phyloP scores from a whole-genome alignment of 2,113 vertebrate species.

The Axis porcinus region DNA sequence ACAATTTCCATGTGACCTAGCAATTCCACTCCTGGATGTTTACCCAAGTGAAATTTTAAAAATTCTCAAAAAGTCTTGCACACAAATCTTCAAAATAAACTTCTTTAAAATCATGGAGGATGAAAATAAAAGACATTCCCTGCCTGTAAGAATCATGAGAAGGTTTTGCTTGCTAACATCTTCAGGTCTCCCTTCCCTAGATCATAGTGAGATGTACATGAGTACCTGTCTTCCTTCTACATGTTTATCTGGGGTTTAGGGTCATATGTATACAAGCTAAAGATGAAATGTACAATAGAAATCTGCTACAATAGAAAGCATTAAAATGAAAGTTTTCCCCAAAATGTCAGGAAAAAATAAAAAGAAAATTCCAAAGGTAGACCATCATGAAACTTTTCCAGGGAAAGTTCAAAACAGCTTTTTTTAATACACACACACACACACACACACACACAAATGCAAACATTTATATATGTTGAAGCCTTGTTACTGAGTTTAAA shows the following conservation, averaged over 20 bases:
- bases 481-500: neutral
- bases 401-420: no score
- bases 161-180: neutral
- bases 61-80: neutral
- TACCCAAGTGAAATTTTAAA: neutral
- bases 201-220: neutral
- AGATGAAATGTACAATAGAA: neutral
- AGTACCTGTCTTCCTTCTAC: neutral
- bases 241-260: neutral
- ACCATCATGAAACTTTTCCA: no score
- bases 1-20: neutral
- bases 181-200: neutral
- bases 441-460: accelerated
- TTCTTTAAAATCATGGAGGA: neutral
- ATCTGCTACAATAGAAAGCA: no score
- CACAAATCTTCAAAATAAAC: neutral
- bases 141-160: neutral
- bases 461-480: neutral
- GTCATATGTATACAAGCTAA: neutral
- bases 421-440: neutral
- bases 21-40: neutral
- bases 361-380: neutral
- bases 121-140: neutral
- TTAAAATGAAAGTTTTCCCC: no score
- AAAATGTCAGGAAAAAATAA: no score